phyloP scores from a whole-genome alignment of 2,888 invertebrate genomes.

The Metopia argyrocephala region DNA sequence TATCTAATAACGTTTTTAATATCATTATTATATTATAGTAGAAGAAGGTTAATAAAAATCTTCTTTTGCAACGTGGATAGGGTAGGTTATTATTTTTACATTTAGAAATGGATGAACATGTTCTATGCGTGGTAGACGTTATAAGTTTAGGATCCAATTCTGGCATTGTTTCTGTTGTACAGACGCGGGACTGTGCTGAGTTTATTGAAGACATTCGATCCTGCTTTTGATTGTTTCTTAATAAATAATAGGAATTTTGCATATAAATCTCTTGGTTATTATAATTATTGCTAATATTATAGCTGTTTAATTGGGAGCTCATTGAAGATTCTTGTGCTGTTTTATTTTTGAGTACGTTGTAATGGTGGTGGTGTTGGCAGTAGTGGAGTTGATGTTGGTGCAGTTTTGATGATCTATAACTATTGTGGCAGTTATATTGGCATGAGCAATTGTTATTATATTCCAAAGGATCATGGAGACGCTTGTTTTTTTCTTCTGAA shows the following conservation, averaged over 20 bases:
- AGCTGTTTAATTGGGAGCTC: constrained; percentile 21
- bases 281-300: constrained; percentile 1
- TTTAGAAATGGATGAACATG: neutral
- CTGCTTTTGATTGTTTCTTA: constrained; percentile 37
- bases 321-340: constrained; percentile 42
- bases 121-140: constrained; percentile 5
- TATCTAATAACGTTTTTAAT: constrained; percentile 40
- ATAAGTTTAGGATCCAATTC: constrained; percentile 6
- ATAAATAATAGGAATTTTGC: constrained; percentile 60
- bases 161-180: neutral
- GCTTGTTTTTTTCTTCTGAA: constrained; percentile 21
- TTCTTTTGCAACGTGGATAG: neutral
- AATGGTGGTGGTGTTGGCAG: constrained; percentile 33
- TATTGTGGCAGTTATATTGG: constrained; percentile 52
- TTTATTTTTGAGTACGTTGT: constrained; percentile 49
- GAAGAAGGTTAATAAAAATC: constrained; percentile 18
- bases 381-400: constrained; percentile 29
- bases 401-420: constrained; percentile 29
- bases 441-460: constrained; percentile 53
- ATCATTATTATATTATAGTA: constrained; percentile 36
- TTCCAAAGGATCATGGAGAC: constrained; percentile 24
- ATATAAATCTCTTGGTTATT: constrained; percentile 51
- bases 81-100: neutral
- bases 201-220: constrained; percentile 16
- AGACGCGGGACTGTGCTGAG: constrained; percentile 13